A percentile compares a stretch with the other conserved stretches of the same genome.
phyloP scores from a whole-genome alignment of 2,888 invertebrate genomes.

The Lepetodrilus schrolli region DNA sequence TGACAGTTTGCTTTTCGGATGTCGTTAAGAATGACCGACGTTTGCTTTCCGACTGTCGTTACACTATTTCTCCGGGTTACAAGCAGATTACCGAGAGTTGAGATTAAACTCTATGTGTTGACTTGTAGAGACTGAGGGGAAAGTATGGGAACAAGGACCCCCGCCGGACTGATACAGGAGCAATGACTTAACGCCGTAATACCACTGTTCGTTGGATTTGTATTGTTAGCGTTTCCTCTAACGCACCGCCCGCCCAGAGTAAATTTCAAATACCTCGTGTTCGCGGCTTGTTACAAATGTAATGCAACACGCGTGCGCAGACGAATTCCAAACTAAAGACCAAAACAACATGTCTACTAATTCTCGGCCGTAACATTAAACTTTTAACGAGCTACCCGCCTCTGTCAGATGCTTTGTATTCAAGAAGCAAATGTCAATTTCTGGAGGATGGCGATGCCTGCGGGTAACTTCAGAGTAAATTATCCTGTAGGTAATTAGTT shows the following conservation, averaged over 20 bases:
- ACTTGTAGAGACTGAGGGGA: constrained; percentile 2
- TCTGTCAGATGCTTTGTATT: not conserved
- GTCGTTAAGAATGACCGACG: constrained; percentile 23
- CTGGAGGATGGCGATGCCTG: no score
- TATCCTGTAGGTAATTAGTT: no score
- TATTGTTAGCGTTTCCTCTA: not conserved
- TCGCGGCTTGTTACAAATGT: not conserved
- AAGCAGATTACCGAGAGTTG: constrained; percentile 13
- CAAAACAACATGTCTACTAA: not conserved
- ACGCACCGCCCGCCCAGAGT: not conserved
- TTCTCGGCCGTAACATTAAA: not conserved
- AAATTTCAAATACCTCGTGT: not conserved
- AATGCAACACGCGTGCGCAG: not conserved
- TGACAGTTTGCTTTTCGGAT: constrained; percentile 25
- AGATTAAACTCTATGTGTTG: constrained; percentile 10
- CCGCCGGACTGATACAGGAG: not conserved
- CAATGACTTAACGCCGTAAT: not conserved
- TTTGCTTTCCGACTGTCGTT: constrained; percentile 28
- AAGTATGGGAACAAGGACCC: not conserved
- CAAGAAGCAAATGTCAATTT: no score
- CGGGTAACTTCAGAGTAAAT: no score
- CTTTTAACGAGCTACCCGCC: not conserved
- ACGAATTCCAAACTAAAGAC: not conserved
- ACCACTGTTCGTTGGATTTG: not conserved
- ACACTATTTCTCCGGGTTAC: constrained; percentile 11